Conservation (phyloP, 2,113 vertebrate species). For the Mastomys coucha region DNA sequence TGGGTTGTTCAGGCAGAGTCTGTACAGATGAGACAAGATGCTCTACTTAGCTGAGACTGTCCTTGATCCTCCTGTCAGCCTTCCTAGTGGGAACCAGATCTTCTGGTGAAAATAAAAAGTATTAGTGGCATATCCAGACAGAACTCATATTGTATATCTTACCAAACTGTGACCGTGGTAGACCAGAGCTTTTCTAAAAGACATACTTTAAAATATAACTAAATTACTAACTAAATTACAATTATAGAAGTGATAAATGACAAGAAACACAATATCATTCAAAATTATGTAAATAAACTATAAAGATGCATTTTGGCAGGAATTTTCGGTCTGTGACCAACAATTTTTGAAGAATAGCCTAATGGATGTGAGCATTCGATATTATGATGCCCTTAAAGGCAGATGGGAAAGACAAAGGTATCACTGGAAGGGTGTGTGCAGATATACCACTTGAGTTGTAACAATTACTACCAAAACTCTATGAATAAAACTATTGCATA, state of each 20-base stretch:
- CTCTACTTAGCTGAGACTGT: neutral
- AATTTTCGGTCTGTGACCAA: neutral
- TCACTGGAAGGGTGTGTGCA: neutral
- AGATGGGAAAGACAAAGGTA: neutral
- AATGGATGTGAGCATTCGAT: neutral
- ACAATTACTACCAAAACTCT: neutral
- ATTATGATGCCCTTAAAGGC: neutral
- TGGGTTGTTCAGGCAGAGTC: too few relatives aligned
- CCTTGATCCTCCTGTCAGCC: too few relatives aligned
- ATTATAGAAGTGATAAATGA: constrained; percentile 34
- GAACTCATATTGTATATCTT: neutral
- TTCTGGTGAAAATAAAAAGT: constrained; percentile 44
- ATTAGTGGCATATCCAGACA: neutral
- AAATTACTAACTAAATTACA: constrained; percentile 42
- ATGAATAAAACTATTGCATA: neutral
- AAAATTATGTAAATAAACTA: constrained; percentile 31
- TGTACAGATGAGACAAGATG: neutral
- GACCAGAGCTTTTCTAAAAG: neutral
- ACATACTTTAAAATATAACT: constrained; percentile 53
- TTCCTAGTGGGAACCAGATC: neutral
- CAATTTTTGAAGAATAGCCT: neutral
- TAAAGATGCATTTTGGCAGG: constrained; percentile 40
- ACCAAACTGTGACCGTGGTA: constrained; percentile 4
- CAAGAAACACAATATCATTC: neutral
- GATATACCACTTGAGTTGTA: neutral